A percentile compares a stretch with the other conserved stretches of the same genome.
Evolutionary conservation across 2,797 vertebrate species (phyloP).

Genomic region (Pantherophis vulpinus): DNA sequence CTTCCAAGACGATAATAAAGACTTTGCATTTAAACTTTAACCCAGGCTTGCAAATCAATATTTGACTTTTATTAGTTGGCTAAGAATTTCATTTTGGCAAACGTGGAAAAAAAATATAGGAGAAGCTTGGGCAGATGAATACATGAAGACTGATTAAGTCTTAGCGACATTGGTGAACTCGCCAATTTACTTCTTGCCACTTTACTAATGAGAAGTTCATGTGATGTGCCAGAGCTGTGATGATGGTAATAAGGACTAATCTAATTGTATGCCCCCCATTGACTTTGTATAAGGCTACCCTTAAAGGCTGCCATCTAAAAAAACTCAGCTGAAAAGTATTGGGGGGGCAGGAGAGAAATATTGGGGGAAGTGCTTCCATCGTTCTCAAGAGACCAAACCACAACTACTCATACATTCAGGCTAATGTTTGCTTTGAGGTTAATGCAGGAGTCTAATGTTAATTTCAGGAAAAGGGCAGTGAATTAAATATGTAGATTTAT

Average conservation of each 20-base stretch:
- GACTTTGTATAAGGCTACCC: slow-evolving; percentile 35
- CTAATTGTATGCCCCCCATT: slow-evolving; percentile 31
- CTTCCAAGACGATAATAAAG: background rate
- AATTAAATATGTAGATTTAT: background rate
- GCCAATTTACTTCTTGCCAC: slow-evolving; percentile 31
- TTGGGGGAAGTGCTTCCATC: background rate
- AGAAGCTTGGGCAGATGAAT: slow-evolving; percentile 20
- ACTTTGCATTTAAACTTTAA: slow-evolving; percentile 2
- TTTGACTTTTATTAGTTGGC: background rate
- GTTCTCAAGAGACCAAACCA: slow-evolving; percentile 14
- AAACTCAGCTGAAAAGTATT: slow-evolving; percentile 7
- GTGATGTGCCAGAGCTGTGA: slow-evolving; percentile 44
- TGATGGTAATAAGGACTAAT: slow-evolving; percentile 47
- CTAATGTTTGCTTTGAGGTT: background rate
- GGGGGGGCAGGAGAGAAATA: background rate
- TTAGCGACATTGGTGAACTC: slow-evolving; percentile 29
- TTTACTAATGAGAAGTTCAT: slow-evolving; percentile 51
- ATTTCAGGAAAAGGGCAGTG: slow-evolving; percentile 38
- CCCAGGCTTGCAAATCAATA: slow-evolving; percentile 10
- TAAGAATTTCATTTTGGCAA: slow-evolving; percentile 42
- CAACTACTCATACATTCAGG: background rate
- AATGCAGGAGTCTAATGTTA: background rate
- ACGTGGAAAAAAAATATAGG: slow-evolving; percentile 18
- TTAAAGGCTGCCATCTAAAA: slow-evolving; percentile 33
- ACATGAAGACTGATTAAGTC: slow-evolving; percentile 47